Evolutionary conservation across 2,797 vertebrate species (phyloP).

Genomic region (Macropodus opercularis): DNA sequence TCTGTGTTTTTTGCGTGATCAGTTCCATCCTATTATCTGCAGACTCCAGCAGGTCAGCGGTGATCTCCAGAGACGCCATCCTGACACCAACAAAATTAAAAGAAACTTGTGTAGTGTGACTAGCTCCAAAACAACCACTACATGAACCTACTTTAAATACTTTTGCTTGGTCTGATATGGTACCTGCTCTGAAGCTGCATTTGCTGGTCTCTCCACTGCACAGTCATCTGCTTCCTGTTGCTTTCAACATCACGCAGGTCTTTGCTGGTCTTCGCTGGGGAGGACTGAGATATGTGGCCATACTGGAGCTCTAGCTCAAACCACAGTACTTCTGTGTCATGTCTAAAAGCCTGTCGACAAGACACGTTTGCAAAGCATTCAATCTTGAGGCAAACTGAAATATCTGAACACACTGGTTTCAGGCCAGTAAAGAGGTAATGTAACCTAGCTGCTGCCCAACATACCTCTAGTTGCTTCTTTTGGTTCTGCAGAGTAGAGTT

Average conservation of each 20-base stretch:
- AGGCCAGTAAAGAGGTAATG: background rate
- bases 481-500: conserved; percentile 8
- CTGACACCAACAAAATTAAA: conserved; percentile 62
- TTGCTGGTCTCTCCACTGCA: conserved; percentile 39
- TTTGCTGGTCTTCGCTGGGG: conserved; percentile 6
- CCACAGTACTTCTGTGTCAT: conserved; percentile 18
- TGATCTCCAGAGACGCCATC: conserved; percentile 76
- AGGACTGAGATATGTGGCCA: conserved; percentile 1
- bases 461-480: conserved; percentile 36
- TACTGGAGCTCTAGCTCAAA: conserved; percentile 32
- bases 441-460: background rate
- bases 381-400: background rate
- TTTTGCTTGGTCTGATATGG: too few species aligned
- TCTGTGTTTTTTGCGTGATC: conserved; percentile 74
- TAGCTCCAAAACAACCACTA: background rate
- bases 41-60: conserved; percentile 74
- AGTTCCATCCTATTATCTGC: conserved; percentile 67
- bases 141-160: background rate
- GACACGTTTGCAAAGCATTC: conserved; percentile 1
- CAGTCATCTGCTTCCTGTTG: conserved; percentile 24
- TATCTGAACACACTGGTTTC: background rate
- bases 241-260: conserved; percentile 3
- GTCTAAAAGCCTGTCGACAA: conserved; percentile 22
- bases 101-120: too few species aligned
- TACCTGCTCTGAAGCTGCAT: conserved; percentile 35